Evolutionary conservation across 2,888 invertebrate genomes (phyloP).

Genomic region (Cheilosia vulpina): DNA sequence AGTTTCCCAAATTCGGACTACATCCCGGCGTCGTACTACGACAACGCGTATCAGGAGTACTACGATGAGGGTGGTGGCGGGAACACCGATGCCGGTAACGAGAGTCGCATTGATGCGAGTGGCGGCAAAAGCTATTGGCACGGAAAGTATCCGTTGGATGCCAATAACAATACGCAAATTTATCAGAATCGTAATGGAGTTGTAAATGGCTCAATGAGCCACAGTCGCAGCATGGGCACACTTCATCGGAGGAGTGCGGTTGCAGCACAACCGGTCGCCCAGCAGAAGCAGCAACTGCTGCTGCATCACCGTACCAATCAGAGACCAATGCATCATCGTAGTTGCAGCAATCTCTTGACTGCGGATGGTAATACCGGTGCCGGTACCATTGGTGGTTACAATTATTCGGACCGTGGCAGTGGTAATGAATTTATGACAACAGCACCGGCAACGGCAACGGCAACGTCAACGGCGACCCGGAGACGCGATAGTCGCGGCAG

Average conservation of each 20-base stretch:
- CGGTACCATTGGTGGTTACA: conserved; percentile 43
- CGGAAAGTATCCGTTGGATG: conserved; percentile 64
- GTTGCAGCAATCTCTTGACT: conserved; percentile 78
- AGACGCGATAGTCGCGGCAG: conserved; percentile 43
- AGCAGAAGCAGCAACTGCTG: conserved; percentile 31
- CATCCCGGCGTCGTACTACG: conserved; percentile 64
- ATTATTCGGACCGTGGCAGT: conserved; percentile 47
- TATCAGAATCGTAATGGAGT: conserved; percentile 64
- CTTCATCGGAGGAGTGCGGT: conserved; percentile 52
- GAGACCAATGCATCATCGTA: conserved; percentile 78
- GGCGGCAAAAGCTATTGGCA: conserved; percentile 61
- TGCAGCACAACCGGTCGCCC: conserved; percentile 22
- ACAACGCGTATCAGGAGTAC: conserved; percentile 55
- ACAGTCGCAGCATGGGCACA: conserved; percentile 65
- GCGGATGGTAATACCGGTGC: conserved; percentile 56
- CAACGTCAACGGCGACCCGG: conserved; percentile 48
- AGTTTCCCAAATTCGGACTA: conserved; percentile 65
- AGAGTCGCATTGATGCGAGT: conserved; percentile 42
- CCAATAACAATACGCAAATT: conserved; percentile 71
- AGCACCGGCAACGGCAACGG: conserved; percentile 35
- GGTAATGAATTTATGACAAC: conserved; percentile 52
- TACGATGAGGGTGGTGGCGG: conserved; percentile 58
- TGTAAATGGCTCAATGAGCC: conserved; percentile 55
- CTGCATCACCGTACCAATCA: conserved; percentile 63
- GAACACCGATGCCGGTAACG: conserved; percentile 15